Conservation (phyloP, 2,888 invertebrate species). For the Chironomus tentans region DNA sequence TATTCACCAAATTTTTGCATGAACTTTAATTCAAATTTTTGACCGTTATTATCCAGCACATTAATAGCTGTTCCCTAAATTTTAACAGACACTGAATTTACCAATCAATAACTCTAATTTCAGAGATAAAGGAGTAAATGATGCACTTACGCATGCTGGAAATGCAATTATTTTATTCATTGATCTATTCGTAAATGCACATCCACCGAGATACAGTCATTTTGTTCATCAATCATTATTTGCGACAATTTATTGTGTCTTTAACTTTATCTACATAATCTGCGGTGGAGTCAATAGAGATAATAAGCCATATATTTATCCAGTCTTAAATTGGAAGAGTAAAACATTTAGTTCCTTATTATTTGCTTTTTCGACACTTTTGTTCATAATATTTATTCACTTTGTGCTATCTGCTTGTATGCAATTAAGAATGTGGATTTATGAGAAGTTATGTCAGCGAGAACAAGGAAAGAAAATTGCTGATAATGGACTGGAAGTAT, state of each 20-base stretch:
- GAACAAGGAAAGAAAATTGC: too few relatives aligned
- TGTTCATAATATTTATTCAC: background rate
- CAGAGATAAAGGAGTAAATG: slow-evolving; percentile 34
- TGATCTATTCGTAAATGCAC: slow-evolving; percentile 61
- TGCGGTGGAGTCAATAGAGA: slow-evolving; percentile 50
- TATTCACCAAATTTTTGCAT: too few relatives aligned
- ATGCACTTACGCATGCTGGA: slow-evolving; percentile 62
- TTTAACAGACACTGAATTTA: too few relatives aligned
- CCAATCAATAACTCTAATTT: too few relatives aligned
- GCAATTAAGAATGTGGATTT: background rate
- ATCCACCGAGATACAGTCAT: slow-evolving; percentile 60
- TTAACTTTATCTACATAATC: slow-evolving; percentile 51
- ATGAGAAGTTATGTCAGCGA: background rate
- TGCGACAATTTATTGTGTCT: slow-evolving; percentile 48
- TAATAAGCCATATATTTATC: background rate
- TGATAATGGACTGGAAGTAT: background rate
- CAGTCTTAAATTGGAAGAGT: background rate
- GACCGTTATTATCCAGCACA: too few relatives aligned
- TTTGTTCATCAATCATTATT: slow-evolving; percentile 54
- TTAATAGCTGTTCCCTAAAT: too few relatives aligned
- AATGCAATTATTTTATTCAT: slow-evolving; percentile 65
- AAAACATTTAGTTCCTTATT: background rate
- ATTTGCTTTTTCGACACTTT: background rate
- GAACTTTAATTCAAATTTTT: too few relatives aligned
- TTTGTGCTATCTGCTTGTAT: background rate